These are phyloP conservation scores for Bothrops jararaca DNA, from an alignment of 2,113 vertebrate species.

Conservation along the genomic window DNA sequence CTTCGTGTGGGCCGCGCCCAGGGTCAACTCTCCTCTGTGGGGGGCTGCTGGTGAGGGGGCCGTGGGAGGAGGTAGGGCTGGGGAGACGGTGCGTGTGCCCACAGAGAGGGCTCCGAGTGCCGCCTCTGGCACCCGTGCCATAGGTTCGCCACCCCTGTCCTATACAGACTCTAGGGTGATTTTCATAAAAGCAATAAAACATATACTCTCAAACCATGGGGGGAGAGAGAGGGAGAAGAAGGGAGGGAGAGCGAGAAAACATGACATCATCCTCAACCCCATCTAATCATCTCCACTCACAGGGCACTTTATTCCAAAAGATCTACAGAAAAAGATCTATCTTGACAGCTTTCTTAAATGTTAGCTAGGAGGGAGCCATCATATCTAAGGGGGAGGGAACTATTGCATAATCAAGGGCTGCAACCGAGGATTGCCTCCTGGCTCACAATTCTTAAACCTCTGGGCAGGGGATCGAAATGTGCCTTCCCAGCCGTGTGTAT, in stretches of 20 bases:
- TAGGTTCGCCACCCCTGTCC: no score
- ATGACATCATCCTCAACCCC: background rate
- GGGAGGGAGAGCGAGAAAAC: background rate
- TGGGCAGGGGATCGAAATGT: background rate
- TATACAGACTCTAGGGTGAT: background rate
- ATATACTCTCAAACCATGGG: background rate
- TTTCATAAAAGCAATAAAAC: background rate
- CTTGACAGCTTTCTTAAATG: background rate
- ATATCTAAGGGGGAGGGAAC: background rate
- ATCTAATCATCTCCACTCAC: background rate
- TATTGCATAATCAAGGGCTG: background rate
- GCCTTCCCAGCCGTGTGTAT: background rate
- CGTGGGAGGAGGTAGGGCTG: no score
- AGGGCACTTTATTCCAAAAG: background rate
- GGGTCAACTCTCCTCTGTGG: no score
- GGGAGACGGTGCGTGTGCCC: no score
- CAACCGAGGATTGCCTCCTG: background rate
- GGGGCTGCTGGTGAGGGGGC: no score
- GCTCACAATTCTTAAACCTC: background rate
- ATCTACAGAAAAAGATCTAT: background rate
- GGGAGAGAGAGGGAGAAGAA: no score
- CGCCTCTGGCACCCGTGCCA: no score
- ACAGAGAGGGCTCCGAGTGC: no score
- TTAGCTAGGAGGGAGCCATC: background rate
- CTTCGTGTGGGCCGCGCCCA: no score